Conservation (phyloP, 2,888 invertebrate genomes). For the Cloeon dipterum region DNA sequence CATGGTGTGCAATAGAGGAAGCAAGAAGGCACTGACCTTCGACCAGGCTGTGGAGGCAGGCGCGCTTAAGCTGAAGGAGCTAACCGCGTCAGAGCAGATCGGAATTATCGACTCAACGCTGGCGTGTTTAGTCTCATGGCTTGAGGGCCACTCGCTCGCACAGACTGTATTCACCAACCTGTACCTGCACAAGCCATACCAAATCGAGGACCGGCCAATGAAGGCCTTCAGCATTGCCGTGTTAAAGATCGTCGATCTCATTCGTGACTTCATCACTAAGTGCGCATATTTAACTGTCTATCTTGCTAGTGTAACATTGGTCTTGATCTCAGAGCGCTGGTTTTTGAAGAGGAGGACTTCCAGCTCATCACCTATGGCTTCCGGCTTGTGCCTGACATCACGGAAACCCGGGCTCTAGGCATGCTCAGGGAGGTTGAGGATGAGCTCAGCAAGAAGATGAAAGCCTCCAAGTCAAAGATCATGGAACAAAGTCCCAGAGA, state of each 20-base stretch:
- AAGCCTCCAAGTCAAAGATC: not conserved
- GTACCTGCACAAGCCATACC: constrained; percentile 75
- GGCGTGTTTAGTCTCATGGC: constrained; percentile 88
- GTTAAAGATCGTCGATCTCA: constrained; percentile 71
- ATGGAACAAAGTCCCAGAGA: no score
- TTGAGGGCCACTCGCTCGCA: constrained; percentile 88
- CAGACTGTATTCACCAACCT: constrained; percentile 95
- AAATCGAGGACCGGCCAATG: constrained; percentile 57
- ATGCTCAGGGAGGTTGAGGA: constrained; percentile 82
- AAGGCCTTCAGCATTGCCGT: constrained; percentile 70
- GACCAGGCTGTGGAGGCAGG: constrained; percentile 68
- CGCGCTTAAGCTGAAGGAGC: constrained; percentile 47
- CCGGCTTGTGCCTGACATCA: constrained; percentile 56
- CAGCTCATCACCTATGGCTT: constrained; percentile 84
- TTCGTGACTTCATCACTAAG: constrained; percentile 74
- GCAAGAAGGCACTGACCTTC: constrained; percentile 63
- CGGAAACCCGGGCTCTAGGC: constrained; percentile 54
- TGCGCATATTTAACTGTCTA: constrained; percentile 20
- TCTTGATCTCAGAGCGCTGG: constrained; percentile 59
- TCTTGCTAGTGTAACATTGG: not conserved
- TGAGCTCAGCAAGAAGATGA: constrained; percentile 42
- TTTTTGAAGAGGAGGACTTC: constrained; percentile 92
- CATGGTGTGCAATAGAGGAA: constrained; percentile 80
- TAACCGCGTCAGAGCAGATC: constrained; percentile 59
- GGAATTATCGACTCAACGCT: constrained; percentile 86